These are phyloP conservation scores for Hydrocynus forskahlii DNA, from an alignment of 2,797 vertebrate species.

Conservation along the genomic window DNA sequence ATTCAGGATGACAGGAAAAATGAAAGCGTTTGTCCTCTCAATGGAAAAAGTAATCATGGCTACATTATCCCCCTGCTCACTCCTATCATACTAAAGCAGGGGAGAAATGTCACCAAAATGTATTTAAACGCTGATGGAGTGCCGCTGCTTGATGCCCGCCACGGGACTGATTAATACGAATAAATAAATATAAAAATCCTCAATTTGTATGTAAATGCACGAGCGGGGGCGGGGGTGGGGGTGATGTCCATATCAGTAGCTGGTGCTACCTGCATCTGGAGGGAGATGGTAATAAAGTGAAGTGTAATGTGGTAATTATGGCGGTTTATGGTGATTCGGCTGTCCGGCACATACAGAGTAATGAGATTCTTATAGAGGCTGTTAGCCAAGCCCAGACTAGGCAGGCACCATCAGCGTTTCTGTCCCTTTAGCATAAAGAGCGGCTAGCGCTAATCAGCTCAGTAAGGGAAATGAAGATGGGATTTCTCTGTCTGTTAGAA, in stretches of 20 bases:
- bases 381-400: constrained; percentile 44
- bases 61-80: constrained; percentile 90
- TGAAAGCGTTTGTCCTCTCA: constrained; percentile 91
- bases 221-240: constrained; percentile 59
- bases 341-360: constrained; percentile 73
- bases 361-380: constrained; percentile 72
- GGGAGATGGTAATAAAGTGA: constrained; percentile 86
- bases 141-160: constrained; percentile 85
- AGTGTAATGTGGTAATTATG: constrained; percentile 90
- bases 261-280: constrained; percentile 81
- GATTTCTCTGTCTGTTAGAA: constrained; percentile 38
- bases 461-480: constrained; percentile 34
- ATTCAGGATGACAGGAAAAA: constrained; percentile 94
- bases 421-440: constrained; percentile 45
- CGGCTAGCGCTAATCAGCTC: constrained; percentile 42
- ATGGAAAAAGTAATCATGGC: constrained; percentile 92
- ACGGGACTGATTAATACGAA: constrained; percentile 87
- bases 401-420: constrained; percentile 38
- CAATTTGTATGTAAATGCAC: constrained; percentile 93
- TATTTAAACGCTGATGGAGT: constrained; percentile 91
- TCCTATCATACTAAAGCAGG: constrained; percentile 90
- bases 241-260: constrained; percentile 79
- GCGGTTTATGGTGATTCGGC: constrained; percentile 83
- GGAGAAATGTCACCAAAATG: constrained; percentile 91
- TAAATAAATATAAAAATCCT: constrained; percentile 80